These are phyloP conservation scores for Garra rufa DNA, from an alignment of 2,113 vertebrate species.

Conservation along the genomic window DNA sequence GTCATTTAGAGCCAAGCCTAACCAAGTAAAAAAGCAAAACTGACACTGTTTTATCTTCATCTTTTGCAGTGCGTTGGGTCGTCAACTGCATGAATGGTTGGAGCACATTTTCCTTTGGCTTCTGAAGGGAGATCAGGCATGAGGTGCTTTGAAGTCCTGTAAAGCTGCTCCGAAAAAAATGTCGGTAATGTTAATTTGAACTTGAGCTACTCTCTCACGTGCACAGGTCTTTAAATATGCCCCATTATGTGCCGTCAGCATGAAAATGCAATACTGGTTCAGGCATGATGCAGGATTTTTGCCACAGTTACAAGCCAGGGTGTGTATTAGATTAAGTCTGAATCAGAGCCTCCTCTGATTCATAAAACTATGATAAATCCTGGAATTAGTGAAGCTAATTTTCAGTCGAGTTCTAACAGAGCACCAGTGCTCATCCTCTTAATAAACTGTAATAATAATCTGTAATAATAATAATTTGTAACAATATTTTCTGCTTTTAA, in stretches of 20 bases:
- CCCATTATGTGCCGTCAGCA: not conserved
- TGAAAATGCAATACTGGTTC: not conserved
- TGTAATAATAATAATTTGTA: too few relatives aligned
- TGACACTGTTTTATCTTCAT: not conserved
- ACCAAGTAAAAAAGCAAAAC: too few relatives aligned
- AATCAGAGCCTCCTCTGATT: not conserved
- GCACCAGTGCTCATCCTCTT: not conserved
- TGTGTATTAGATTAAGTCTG: conserved; percentile 3
- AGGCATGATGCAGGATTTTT: not conserved
- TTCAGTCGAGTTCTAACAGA: not conserved
- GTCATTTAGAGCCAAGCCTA: too few relatives aligned
- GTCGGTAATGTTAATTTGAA: not conserved
- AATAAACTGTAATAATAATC: too few relatives aligned
- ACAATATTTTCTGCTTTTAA: too few relatives aligned
- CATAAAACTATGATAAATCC: not conserved
- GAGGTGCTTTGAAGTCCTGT: not conserved
- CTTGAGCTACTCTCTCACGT: not conserved
- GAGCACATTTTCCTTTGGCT: not conserved
- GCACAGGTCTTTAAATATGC: not conserved
- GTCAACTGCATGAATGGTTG: not conserved
- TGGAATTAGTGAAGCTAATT: not conserved
- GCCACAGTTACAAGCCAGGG: not conserved
- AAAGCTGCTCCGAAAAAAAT: not conserved
- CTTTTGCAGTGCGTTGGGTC: not conserved
- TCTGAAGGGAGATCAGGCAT: not conserved